These are phyloP conservation scores for Equus quagga DNA, from an alignment of 2,113 vertebrate genomes.

Conservation along the genomic window DNA sequence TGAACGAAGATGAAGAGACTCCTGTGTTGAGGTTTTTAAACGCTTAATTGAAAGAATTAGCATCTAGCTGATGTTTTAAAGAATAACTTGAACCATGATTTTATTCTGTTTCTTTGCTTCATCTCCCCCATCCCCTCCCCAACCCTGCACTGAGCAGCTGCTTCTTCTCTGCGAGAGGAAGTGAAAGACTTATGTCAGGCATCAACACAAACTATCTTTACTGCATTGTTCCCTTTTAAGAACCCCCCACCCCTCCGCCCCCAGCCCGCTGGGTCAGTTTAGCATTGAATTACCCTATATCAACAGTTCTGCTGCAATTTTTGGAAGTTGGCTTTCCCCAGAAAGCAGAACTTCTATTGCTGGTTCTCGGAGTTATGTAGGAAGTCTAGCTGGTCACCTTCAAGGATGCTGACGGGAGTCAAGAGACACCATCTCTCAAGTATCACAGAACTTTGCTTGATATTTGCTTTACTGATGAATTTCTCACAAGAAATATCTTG, in stretches of 20 bases:
- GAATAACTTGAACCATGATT: not conserved
- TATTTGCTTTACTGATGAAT: not conserved
- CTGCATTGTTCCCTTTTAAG: conserved; percentile 64
- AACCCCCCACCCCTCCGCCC: not conserved
- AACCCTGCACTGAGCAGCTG: conserved; percentile 60
- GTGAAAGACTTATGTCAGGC: conserved; percentile 77
- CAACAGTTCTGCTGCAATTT: conserved; percentile 30
- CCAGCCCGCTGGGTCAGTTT: not conserved
- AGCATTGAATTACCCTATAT: not conserved
- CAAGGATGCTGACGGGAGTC: not conserved
- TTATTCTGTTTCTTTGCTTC: conserved; percentile 48
- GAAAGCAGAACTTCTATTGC: conserved; percentile 45
- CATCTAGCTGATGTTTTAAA: conserved; percentile 7
- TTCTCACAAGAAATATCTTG: not conserved
- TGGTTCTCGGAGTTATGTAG: not conserved
- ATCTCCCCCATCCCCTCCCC: not conserved
- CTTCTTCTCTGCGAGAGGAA: conserved; percentile 72
- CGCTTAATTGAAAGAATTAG: not conserved
- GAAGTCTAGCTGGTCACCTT: not conserved
- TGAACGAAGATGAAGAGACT: not conserved
- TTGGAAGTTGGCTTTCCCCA: conserved; percentile 51
- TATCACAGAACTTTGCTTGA: conserved; percentile 15
- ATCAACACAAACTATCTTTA: conserved; percentile 62
- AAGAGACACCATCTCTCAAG: not conserved
- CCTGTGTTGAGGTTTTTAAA: not conserved